Conservation (phyloP, 2,888 invertebrate genomes). For the Rhamnusium bicolor region DNA sequence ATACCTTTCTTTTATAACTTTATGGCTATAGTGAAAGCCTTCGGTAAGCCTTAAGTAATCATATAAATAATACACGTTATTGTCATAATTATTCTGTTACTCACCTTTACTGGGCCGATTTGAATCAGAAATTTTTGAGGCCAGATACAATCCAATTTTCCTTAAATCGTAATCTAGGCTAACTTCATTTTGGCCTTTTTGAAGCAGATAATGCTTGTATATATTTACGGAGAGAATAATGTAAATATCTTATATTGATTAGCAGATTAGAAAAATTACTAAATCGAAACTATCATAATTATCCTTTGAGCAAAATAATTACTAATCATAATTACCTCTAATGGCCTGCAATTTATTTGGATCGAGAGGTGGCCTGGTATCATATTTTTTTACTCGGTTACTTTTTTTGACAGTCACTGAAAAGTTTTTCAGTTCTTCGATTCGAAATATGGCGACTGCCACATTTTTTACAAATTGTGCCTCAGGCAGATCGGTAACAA, state of each 20-base stretch:
- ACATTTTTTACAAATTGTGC: conserved; percentile 23
- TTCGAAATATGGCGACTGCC: conserved; percentile 5
- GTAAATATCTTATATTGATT: background rate
- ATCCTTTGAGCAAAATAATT: background rate
- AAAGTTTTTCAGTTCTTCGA: conserved; percentile 5
- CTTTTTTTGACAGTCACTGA: background rate
- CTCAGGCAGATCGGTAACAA: conserved; percentile 1
- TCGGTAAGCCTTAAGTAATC: too few species aligned
- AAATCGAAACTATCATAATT: background rate
- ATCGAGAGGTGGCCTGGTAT: conserved; percentile 12
- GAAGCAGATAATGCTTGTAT: conserved; percentile 18
- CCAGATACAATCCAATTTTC: background rate
- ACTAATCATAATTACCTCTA: conserved; percentile 9
- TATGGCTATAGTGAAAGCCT: too few species aligned
- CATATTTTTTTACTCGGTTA: background rate
- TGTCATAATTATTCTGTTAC: too few species aligned
- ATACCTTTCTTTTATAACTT: too few species aligned
- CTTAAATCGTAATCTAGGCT: conserved; percentile 10
- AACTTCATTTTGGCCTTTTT: conserved; percentile 16
- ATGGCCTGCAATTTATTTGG: conserved; percentile 21
- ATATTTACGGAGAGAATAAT: conserved; percentile 2
- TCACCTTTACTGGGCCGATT: too few species aligned
- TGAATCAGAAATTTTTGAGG: too few species aligned
- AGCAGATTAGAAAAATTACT: background rate
- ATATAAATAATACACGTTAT: too few species aligned